Evolutionary conservation across 2,888 invertebrate genomes (phyloP).

Genomic region (Carpatolechia fugitivella): DNA sequence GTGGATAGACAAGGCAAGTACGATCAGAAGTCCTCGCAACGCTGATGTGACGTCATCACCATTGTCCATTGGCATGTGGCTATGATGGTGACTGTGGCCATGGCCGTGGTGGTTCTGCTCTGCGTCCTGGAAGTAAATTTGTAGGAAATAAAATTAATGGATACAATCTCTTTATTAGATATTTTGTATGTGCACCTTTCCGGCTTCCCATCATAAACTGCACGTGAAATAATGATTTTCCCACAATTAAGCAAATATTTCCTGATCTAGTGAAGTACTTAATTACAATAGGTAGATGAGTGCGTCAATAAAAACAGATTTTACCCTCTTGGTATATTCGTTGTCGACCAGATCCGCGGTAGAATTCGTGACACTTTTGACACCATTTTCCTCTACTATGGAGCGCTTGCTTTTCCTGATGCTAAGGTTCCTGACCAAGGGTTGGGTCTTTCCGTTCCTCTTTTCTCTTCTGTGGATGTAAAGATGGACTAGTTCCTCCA

Average conservation of each 20-base stretch:
- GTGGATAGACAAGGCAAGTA: constrained; percentile 90
- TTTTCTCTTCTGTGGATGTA: constrained; percentile 80
- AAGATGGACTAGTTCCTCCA: constrained; percentile 88
- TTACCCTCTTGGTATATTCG: constrained; percentile 38
- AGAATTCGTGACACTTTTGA: constrained; percentile 60
- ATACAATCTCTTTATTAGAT: neutral
- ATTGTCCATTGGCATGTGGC: constrained; percentile 62
- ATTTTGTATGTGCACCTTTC: neutral
- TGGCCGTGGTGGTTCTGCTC: constrained; percentile 40
- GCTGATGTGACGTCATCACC: constrained; percentile 73
- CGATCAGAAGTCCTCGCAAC: constrained; percentile 87
- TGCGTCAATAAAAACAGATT: neutral
- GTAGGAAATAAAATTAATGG: neutral
- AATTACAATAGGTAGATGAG: too few species aligned
- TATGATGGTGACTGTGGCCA: constrained; percentile 45
- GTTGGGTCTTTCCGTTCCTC: constrained; percentile 44
- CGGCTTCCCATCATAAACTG: neutral
- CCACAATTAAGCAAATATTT: neutral
- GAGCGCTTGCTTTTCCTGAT: constrained; percentile 53
- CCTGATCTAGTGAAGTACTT: neutral
- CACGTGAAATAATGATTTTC: neutral
- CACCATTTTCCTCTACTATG: constrained; percentile 33
- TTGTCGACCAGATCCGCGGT: constrained; percentile 67
- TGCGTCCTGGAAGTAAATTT: constrained; percentile 40
- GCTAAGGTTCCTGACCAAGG: constrained; percentile 67